phyloP scores from a whole-genome alignment of 2,797 vertebrate genomes.

The Rhodeus uyekii region DNA sequence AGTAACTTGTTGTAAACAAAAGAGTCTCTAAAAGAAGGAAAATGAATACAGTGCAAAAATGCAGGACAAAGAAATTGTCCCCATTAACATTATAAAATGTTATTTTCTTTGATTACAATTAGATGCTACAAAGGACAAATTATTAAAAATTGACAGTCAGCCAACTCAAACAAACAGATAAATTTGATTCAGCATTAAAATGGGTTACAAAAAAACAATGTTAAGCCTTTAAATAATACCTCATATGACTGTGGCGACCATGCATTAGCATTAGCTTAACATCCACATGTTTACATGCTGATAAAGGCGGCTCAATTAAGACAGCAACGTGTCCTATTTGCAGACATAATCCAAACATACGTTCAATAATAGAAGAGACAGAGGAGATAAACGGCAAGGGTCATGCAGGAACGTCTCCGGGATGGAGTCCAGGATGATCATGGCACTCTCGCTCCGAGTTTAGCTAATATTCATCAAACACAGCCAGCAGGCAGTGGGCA shows the following conservation, averaged over 20 bases:
- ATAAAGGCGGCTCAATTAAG: constrained; percentile 48
- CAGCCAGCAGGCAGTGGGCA: constrained; percentile 68
- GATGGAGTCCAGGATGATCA: constrained; percentile 41
- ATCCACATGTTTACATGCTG: constrained; percentile 23
- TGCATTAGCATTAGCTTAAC: constrained; percentile 9
- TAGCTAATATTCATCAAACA: constrained; percentile 69
- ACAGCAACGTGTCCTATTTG: constrained; percentile 39
- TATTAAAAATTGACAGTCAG: neutral
- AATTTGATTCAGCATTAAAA: neutral
- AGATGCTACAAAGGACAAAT: too few relatives aligned
- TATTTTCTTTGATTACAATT: neutral
- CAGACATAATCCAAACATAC: constrained; percentile 36
- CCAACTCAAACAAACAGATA: neutral
- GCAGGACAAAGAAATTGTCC: accelerated
- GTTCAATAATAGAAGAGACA: constrained; percentile 40
- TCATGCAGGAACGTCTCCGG: constrained; percentile 8
- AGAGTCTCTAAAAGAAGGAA: neutral
- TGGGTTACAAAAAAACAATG: neutral
- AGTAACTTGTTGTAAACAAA: neutral
- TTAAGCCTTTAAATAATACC: neutral
- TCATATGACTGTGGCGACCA: neutral
- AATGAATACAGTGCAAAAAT: neutral
- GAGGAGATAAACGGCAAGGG: constrained; percentile 26
- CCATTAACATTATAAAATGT: neutral
- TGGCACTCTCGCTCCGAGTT: constrained; percentile 2